Evolutionary conservation across 2,888 invertebrate genomes (phyloP), one percentile per base, ranked within the genome.

Genomic region (Lithodes maja): DNA sequence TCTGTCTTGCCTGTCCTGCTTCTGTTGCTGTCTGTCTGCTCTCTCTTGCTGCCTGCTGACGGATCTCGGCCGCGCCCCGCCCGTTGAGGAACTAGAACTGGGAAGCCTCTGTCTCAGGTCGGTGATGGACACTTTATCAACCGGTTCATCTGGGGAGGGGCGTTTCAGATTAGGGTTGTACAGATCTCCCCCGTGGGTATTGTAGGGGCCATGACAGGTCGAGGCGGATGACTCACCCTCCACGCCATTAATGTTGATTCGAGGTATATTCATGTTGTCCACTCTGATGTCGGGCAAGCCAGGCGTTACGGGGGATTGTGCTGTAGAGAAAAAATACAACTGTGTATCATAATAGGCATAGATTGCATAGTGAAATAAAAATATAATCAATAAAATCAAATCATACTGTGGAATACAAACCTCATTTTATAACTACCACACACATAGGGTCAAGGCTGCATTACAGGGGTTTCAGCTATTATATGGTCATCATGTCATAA

Each of bases 181-280:
- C 3, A 82, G 15, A 49, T 85, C 78, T 69, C 53, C 53, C 12
- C 78, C 85, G 12, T 89, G 85, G 49, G 82, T 49, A 52, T 82
- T 85, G 71, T 82, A 54, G 49, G 85, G 55, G 33, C 17, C 9
- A 15, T 85, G 52, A 33, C 84, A 17, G 15, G 75, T 61, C 0
- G 85, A 7, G 5, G 69, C 49, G 61, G 77, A 85, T 3, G 74
- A 79, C 12, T 85, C 89, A 68, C 17, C 85, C 33, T 89, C 89
- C 68, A 50, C 54, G 15, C 86, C 91, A 82, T 91, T 90, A 49
- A 91, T 89, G 74, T 91, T 91, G 55, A 91, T 91, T n/a, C 89
- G 89, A n/a, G 91, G 91, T 74, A 91, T 90, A 74, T 85, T 83
- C 52, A 79, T 79, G n/a, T 82, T 61, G 50, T 88, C 88, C 3